Base-by-base conservation (phyloP, 2,888 invertebrate species). In the Himalopsyche tibetana region DNA sequence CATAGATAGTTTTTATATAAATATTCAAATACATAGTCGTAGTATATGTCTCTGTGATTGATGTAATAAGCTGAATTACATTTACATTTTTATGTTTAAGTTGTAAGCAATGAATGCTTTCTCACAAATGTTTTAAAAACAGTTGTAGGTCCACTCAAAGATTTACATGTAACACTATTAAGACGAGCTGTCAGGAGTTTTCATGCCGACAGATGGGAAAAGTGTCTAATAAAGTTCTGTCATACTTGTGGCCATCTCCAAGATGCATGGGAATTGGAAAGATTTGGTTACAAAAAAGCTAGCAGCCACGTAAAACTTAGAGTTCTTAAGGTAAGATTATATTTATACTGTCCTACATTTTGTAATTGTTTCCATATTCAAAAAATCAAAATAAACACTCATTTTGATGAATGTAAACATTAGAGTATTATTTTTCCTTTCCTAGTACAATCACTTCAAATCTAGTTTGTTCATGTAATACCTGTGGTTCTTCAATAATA, bases 201-300 rank as follows among this genome's bases (percentile, higher is more conserved):
- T 63, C 95, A 96, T 88, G 94, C 95, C 89, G 97, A 97, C 90
- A 96, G 96, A 92, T 99, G 99, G 99, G 99, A 99, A 92, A 95
- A 95, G 90, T 95, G 96, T 84, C 91, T 99, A 89, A 95, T 97
- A 87, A 98, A 97, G 93, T 97, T 98, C 92, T 98, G 98, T 91
- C 97, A 98, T 91, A 95, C 95, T 82, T 92, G 92, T 89, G 98
- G 98, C 90, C 96, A 96, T 89, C 96, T 96, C 89, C 96, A 98
- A 90, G 98, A 99, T 94, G 98, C 97, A 85, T 98, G 98, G 98
- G 98, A 99, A 93, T 94, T 99, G 85, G 98, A 99, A 92, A 94
- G 98, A 89, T 98, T 98, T 93, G 98, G 99, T 63, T 99, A 99
- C 92, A 97, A 97, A 91, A 97, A 98, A 92, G 95, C 98, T 89